These are phyloP conservation scores for Oxystoma pomonae DNA, from an alignment of 2,888 invertebrate species.

Conservation along the genomic window DNA sequence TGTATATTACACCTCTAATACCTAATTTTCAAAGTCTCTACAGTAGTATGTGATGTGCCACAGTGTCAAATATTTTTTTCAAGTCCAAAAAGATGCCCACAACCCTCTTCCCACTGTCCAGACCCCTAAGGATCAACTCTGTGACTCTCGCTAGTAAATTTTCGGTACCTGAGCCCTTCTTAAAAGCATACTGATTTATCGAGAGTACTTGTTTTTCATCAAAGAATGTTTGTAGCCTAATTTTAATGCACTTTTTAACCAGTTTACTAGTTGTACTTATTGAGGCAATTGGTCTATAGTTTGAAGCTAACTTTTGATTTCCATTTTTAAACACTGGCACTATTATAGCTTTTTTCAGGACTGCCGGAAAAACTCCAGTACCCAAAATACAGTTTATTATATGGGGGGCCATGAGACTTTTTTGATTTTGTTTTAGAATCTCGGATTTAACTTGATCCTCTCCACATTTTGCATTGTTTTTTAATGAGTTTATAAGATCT, in stretches of 20 bases:
- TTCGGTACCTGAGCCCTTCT: neutral
- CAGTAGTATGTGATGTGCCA: neutral
- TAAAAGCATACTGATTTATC: conserved; percentile 1
- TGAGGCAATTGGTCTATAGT: conserved; percentile 3
- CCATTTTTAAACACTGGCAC: neutral
- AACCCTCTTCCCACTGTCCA: neutral
- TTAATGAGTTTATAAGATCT: neutral
- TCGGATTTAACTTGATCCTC: neutral
- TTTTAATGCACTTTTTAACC: conserved; percentile 2
- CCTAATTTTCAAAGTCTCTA: neutral
- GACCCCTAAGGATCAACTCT: neutral
- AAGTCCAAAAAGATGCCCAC: neutral
- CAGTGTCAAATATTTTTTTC: neutral
- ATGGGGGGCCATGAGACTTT: neutral
- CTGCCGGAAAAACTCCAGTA: conserved; percentile 1
- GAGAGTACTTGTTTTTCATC: no score
- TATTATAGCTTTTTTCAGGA: neutral
- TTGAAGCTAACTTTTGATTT: neutral
- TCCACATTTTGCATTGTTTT: neutral
- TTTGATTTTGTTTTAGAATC: neutral
- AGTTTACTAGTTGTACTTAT: conserved; percentile 1
- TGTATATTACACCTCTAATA: neutral
- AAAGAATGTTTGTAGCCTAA: neutral
- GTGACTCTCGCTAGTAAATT: neutral
- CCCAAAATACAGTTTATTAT: neutral